Evolutionary conservation across 2,113 vertebrate species (phyloP).

Genomic region (Tetrax tetrax): DNA sequence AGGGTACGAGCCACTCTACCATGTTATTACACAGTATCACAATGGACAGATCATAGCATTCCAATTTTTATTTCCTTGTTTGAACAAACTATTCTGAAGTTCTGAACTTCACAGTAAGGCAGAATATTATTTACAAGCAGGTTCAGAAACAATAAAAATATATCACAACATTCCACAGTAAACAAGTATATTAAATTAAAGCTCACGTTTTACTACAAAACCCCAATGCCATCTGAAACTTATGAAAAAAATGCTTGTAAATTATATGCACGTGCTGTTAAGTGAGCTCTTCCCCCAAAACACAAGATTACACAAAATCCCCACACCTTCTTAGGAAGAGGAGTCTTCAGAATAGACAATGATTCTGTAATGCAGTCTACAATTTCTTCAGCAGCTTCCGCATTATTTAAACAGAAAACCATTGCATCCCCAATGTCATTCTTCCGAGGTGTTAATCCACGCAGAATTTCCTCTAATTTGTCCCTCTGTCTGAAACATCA

Average conservation of each 20-base stretch:
- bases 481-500: constrained; percentile 88
- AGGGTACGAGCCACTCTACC: neutral
- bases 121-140: neutral
- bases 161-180: neutral
- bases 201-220: neutral
- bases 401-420: constrained; percentile 96
- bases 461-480: constrained; percentile 94
- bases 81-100: neutral
- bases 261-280: neutral
- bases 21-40: neutral
- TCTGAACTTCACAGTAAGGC: neutral
- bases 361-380: constrained; percentile 97
- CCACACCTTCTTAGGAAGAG: constrained; percentile 96
- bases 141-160: neutral
- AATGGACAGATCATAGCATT: neutral
- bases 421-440: constrained; percentile 95
- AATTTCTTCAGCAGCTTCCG: constrained; percentile 97
- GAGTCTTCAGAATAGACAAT: constrained; percentile 96
- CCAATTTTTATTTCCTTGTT: neutral
- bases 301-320: neutral
- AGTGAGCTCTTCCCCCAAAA: neutral
- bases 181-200: neutral
- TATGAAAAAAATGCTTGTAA: neutral
- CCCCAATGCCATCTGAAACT: neutral
- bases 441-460: constrained; percentile 91